phyloP scores from a whole-genome alignment of 2,113 vertebrate genomes.

The Cinclus cinclus region DNA sequence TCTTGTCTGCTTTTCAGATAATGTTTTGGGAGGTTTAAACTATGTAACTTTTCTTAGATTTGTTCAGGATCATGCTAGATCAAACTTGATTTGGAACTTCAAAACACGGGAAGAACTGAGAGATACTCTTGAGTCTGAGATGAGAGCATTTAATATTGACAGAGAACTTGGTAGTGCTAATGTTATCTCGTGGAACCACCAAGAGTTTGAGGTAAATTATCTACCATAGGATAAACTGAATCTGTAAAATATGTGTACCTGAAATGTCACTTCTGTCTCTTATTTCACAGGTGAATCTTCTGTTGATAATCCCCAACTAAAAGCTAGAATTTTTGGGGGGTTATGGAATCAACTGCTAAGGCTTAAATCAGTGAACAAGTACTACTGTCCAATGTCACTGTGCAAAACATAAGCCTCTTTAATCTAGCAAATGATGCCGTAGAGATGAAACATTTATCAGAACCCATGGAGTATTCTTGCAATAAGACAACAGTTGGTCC shows the following conservation, averaged over 20 bases:
- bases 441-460: background rate
- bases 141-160: conserved; percentile 93
- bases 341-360: background rate
- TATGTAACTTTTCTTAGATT: conserved; percentile 77
- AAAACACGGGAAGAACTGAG: conserved; percentile 96
- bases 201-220: conserved; percentile 92
- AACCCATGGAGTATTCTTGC: background rate
- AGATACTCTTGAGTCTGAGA: conserved; percentile 93
- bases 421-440: background rate
- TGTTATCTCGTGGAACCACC: conserved; percentile 98
- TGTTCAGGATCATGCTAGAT: conserved; percentile 90
- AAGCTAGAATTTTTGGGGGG: background rate
- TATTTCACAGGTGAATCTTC: background rate
- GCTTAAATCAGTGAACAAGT: background rate
- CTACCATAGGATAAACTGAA: background rate
- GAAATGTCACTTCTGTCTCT: background rate
- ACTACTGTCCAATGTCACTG: background rate
- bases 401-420: background rate
- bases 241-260: background rate
- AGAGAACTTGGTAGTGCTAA: conserved; percentile 91
- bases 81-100: conserved; percentile 98
- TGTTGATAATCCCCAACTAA: background rate
- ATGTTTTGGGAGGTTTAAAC: background rate
- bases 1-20: background rate
- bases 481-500: background rate